Conservation (phyloP, 2,113 vertebrate species). For the Oreochromis aureus region DNA sequence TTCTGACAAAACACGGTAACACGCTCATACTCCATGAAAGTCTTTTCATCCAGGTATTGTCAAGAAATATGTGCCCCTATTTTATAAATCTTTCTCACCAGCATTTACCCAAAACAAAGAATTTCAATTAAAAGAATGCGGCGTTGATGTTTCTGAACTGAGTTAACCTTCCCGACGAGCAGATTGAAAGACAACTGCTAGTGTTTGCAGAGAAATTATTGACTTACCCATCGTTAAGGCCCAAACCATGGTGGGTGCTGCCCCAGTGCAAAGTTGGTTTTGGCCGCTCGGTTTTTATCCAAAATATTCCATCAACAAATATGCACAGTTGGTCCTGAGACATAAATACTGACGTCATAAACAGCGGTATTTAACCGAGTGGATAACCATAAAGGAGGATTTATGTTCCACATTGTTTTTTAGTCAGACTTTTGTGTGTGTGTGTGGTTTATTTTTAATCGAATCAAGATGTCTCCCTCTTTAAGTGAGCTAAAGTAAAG, state of each 20-base stretch:
- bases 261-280: background rate
- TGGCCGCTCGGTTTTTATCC: background rate
- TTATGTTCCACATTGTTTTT: background rate
- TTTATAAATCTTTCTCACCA: background rate
- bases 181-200: slow-evolving; percentile 7
- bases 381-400: background rate
- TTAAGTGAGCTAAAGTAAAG: background rate
- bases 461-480: background rate
- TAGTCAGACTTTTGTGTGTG: background rate
- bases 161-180: background rate
- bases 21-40: background rate
- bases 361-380: background rate
- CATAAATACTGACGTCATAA: background rate
- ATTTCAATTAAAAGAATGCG: background rate
- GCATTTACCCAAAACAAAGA: background rate
- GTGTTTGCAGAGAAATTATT: slow-evolving; percentile 17
- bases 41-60: background rate
- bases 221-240: background rate
- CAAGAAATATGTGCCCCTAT: background rate
- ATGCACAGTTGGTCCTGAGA: background rate
- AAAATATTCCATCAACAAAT: background rate
- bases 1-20: background rate
- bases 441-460: background rate
- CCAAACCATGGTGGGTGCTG: background rate
- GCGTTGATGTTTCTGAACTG: background rate